phyloP scores from a whole-genome alignment of 2,113 vertebrate species.

The Tragulus kanchil region DNA sequence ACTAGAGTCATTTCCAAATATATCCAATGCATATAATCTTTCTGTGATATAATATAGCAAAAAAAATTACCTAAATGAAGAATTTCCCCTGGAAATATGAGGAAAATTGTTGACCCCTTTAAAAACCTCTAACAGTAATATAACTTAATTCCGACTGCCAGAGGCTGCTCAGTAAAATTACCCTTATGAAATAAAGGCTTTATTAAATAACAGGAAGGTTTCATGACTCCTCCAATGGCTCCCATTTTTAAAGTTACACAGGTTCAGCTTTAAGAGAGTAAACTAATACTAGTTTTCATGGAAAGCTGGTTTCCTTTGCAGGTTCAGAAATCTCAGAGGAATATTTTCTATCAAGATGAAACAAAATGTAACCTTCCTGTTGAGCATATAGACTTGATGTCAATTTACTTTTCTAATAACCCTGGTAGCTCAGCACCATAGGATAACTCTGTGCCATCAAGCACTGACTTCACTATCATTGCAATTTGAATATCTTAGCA shows the following conservation, averaged over 20 bases:
- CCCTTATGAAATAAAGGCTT: background rate
- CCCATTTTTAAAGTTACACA: background rate
- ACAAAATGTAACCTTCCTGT: background rate
- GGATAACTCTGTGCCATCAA: background rate
- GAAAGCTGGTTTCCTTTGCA: background rate
- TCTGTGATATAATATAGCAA: constrained; percentile 30
- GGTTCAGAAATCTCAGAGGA: background rate
- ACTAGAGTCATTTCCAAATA: constrained; percentile 19
- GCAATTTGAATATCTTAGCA: background rate
- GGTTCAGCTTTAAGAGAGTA: background rate
- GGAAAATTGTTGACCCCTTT: background rate
- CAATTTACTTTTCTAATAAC: background rate
- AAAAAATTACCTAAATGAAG: background rate
- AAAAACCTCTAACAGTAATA: background rate
- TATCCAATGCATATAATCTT: background rate
- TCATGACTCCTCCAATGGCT: background rate
- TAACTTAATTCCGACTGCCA: background rate
- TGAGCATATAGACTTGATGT: background rate
- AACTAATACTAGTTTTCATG: constrained; percentile 39
- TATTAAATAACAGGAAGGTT: background rate
- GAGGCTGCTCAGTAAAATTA: background rate
- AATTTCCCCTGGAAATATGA: background rate
- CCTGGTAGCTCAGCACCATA: background rate
- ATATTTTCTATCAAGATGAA: background rate
- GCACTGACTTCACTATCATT: background rate